Conservation (phyloP, 2,888 invertebrate genomes). For the Agrotis puta region DNA sequence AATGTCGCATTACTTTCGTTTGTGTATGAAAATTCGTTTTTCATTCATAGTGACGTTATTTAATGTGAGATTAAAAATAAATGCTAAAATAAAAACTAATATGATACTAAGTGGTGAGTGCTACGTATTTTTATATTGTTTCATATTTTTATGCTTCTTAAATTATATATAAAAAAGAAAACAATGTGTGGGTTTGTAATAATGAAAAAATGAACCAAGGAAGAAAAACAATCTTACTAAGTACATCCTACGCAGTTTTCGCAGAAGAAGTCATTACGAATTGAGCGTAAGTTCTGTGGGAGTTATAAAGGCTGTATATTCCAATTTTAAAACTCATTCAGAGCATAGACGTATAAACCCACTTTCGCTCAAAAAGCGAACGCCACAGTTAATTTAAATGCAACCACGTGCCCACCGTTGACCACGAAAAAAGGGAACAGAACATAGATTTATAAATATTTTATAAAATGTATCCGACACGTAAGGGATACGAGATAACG, state of each 20-base stretch:
- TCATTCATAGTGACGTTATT: not conserved
- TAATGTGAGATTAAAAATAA: not conserved
- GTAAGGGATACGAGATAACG: conserved; percentile 63
- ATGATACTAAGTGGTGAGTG: too few species aligned
- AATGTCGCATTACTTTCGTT: conserved; percentile 23
- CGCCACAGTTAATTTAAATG: not conserved
- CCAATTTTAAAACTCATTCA: conserved; percentile 7
- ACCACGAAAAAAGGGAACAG: not conserved
- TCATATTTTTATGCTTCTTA: too few species aligned
- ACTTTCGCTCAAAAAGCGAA: conserved; percentile 8
- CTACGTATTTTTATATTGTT: too few species aligned
- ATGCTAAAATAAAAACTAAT: too few species aligned
- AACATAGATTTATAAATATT: conserved; percentile 23
- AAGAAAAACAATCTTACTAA: not conserved
- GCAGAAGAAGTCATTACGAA: not conserved
- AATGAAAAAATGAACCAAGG: not conserved
- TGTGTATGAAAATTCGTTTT: not conserved
- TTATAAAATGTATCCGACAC: conserved; percentile 26
- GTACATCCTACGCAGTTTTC: not conserved
- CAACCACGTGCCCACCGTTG: not conserved
- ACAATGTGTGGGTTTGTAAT: too few species aligned
- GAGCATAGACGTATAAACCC: not conserved
- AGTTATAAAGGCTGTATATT: conserved; percentile 10
- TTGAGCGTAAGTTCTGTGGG: conserved; percentile 9
- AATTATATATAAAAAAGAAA: too few species aligned